phyloP scores from a whole-genome alignment of 2,113 vertebrate species.

The Myrmecobius fasciatus region DNA sequence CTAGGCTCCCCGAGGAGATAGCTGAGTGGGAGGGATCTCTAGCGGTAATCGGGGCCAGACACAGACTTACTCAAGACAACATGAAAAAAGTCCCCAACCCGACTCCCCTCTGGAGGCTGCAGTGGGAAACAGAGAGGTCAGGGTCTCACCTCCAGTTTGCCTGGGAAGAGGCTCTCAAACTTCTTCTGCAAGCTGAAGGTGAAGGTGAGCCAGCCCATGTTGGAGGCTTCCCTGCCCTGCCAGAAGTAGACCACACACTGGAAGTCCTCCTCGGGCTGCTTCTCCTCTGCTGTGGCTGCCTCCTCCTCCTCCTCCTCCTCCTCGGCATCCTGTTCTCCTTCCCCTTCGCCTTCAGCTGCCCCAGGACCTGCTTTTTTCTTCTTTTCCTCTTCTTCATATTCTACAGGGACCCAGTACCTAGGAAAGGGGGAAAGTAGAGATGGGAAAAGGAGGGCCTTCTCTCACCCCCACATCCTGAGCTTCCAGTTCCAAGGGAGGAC shows the following conservation, averaged over 20 bases:
- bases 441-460: background rate
- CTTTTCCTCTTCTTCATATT: constrained; percentile 92
- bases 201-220: constrained; percentile 99
- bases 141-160: constrained; percentile 92
- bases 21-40: background rate
- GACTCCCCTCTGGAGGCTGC: background rate
- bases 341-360: constrained; percentile 69
- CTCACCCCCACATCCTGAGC: background rate
- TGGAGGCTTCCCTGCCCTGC: constrained; percentile 98
- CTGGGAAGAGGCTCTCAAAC: constrained; percentile 97
- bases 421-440: background rate
- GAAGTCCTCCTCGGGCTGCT: constrained; percentile 96
- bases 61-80: background rate
- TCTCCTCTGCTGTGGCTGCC: constrained; percentile 88
- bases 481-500: background rate
- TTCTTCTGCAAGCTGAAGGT: constrained; percentile 99
- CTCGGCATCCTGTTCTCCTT: constrained; percentile 55
- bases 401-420: constrained; percentile 98
- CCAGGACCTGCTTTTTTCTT: constrained; percentile 72
- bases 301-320: constrained; percentile 76
- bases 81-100: background rate
- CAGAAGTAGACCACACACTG: constrained; percentile 99
- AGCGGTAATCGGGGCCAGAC: too few relatives aligned
- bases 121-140: background rate
- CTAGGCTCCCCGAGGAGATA: too few relatives aligned